phyloP scores from a whole-genome alignment of 2,888 invertebrate species.

The Erebia ligea region DNA sequence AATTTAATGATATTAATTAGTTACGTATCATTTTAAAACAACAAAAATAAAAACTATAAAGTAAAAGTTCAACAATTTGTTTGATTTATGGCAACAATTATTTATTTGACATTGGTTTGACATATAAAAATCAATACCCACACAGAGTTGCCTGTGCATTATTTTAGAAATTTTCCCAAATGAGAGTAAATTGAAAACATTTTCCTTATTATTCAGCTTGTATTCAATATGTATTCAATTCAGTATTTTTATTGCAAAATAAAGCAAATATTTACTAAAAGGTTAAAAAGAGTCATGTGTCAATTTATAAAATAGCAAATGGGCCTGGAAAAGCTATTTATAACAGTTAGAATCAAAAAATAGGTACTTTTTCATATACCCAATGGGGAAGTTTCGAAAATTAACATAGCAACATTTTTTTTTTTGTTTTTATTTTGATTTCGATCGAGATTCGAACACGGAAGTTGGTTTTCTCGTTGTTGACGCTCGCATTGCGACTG shows the following conservation, averaged over 20 bases:
- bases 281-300: background rate
- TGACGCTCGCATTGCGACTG: slow-evolving; percentile 70
- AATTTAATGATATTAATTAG: no score
- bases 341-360: background rate
- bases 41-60: no score
- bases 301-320: no score
- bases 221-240: no score
- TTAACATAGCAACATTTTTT: slow-evolving; percentile 51
- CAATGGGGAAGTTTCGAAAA: slow-evolving; percentile 34
- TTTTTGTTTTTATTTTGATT: slow-evolving; percentile 75
- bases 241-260: background rate
- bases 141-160: background rate
- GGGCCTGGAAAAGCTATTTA: background rate
- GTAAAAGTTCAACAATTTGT: background rate
- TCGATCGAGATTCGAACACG: slow-evolving; percentile 72
- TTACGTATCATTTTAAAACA: no score
- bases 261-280: background rate
- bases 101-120: background rate
- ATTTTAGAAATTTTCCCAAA: slow-evolving; percentile 17
- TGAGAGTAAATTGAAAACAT: slow-evolving; percentile 17
- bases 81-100: slow-evolving; percentile 21
- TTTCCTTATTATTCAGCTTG: background rate
- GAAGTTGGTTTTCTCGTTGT: slow-evolving; percentile 64
- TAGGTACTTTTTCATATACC: background rate
- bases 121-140: slow-evolving; percentile 31